Base-by-base conservation (phyloP, 1,140 invertebrate genomes). In the Elysia chlorotica region DNA sequence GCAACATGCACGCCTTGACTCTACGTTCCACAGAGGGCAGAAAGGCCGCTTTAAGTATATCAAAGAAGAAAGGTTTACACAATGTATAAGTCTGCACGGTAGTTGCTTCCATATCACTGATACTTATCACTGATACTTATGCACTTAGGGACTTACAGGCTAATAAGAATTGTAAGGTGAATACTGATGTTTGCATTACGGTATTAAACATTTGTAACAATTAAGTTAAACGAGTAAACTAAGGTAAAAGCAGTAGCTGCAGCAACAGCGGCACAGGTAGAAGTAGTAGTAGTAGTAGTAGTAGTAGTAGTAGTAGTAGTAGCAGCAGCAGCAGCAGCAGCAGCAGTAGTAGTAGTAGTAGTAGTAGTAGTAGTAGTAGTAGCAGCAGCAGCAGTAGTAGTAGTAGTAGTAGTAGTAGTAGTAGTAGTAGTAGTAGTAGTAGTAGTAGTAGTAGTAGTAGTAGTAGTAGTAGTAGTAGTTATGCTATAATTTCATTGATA, bases 401-500 rank as follows among this genome's bases (percentile, higher is more conserved):
- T 59, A 59, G 57, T 59, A 59, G 57, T 28, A 59, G 57, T 28
- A 59, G 57, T 59, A 59, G 57, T 59, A 59, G 57, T 59, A 59
- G 57, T 59, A 59, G 57, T 59, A 59, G 57, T 59, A 59, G 57
- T 59, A 59, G 57, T 59, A 59, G 57, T 59, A 59, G 57, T 59
- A 59, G 57, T 59, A 59, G 57, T 59, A 59, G 57, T 59, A 59
- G 57, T 59, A 59, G 57, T 59, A 59, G 57, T 59, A 59, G 57
- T 59, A 59, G 57, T 59, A 59, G 57, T 59, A 59, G 57, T 59
- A 59, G 57, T 59, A 59, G 57, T 59, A 59, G 57, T 59, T 59
- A 59, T 14, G 14, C 57, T 59, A 59, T 28, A 59, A 59, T 25
- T 14, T n/a, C n/a, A 48, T 14, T 48, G 14, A 48, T 48, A 14